phyloP scores from a whole-genome alignment of 2,113 vertebrate species.

The Catharus minimus region DNA sequence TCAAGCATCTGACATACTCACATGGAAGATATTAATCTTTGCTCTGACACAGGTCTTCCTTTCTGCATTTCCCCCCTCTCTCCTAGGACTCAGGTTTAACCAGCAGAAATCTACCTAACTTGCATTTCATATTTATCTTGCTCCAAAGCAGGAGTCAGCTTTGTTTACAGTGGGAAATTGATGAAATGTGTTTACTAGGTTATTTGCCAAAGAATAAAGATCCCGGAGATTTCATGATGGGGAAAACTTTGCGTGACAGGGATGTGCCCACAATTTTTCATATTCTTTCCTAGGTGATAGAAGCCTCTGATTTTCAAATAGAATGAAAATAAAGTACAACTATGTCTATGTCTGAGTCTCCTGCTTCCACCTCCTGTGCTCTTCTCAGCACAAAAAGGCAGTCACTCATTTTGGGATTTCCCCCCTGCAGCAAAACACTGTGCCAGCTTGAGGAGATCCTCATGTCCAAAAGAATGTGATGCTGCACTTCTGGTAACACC shows the following conservation, averaged over 20 bases:
- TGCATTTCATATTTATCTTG: background rate
- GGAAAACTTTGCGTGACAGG: background rate
- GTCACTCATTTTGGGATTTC: background rate
- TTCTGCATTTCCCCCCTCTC: background rate
- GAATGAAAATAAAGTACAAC: background rate
- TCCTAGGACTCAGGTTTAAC: conserved; percentile 16
- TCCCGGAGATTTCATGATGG: background rate
- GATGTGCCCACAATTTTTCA: background rate
- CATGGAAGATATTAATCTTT: background rate
- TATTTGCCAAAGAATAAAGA: background rate
- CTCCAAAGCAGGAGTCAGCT: background rate
- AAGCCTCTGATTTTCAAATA: background rate
- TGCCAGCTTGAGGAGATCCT: background rate
- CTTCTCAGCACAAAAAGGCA: background rate
- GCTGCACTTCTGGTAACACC: background rate
- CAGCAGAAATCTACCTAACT: background rate
- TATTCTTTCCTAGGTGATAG: background rate
- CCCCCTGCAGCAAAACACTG: background rate
- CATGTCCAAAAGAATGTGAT: background rate
- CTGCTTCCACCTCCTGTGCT: background rate
- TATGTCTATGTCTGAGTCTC: background rate
- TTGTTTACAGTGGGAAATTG: background rate
- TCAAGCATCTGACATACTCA: background rate
- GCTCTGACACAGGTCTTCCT: conserved; percentile 19
- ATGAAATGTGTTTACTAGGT: background rate